Evolutionary conservation across 2,113 vertebrate genomes (phyloP).

Genomic region (Pyrgilauda ruficollis): DNA sequence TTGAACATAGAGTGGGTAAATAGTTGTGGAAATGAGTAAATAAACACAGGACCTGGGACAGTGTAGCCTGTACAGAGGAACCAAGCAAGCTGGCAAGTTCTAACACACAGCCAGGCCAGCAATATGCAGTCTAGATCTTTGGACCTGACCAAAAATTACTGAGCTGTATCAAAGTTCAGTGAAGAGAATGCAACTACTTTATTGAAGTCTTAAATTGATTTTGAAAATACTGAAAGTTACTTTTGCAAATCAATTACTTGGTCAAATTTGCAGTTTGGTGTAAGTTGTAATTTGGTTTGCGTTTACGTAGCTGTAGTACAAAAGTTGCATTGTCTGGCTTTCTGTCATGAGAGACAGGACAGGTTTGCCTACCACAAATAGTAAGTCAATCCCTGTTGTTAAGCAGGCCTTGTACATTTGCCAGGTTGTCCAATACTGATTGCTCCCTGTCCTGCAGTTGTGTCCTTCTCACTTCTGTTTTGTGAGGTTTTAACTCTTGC

Average conservation of each 20-base stretch:
- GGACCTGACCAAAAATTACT: not conserved
- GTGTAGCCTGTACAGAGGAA: not conserved
- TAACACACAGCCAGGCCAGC: not conserved
- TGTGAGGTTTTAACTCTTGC: not conserved
- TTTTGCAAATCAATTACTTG: not conserved
- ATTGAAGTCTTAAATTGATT: not conserved
- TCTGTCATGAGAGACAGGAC: not conserved
- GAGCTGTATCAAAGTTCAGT: not conserved
- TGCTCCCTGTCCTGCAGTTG: not conserved
- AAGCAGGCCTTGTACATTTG: not conserved
- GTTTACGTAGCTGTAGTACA: not conserved
- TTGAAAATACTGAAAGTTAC: not conserved
- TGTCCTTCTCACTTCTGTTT: not conserved
- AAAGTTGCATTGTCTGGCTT: not conserved
- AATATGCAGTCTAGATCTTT: not conserved
- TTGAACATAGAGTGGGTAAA: not conserved
- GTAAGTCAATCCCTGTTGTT: not conserved
- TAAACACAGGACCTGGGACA: not conserved
- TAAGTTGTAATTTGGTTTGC: not conserved
- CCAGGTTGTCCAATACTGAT: not conserved
- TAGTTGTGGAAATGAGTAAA: not conserved
- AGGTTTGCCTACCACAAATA: conserved; percentile 14
- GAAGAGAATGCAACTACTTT: not conserved
- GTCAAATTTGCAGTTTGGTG: not conserved
- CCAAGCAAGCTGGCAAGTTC: not conserved